Evolutionary conservation across 2,888 invertebrate species (phyloP).

Genomic region (Eledona agricola): DNA sequence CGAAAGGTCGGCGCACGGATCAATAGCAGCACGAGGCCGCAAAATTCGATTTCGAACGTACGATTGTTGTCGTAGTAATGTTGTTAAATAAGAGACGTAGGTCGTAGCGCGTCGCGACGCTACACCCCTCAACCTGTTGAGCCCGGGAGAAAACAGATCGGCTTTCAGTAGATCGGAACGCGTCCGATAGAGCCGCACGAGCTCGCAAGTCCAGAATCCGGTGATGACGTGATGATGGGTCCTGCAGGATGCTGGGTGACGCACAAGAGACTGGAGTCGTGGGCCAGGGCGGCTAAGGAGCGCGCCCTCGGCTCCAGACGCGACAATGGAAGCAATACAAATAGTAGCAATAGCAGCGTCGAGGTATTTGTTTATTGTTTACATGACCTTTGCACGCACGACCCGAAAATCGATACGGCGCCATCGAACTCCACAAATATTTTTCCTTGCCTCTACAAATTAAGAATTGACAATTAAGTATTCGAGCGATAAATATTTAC

Average conservation of each 20-base stretch:
- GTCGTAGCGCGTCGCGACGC: slow-evolving; percentile 34
- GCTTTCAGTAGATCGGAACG: slow-evolving; percentile 47
- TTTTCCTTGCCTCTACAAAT: too few species aligned
- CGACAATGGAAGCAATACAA: slow-evolving; percentile 65
- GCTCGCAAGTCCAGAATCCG: slow-evolving; percentile 15
- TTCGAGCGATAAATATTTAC: too few species aligned
- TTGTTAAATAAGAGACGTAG: slow-evolving; percentile 31
- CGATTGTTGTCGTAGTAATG: not conserved
- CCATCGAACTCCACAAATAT: too few species aligned
- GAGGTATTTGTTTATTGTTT: slow-evolving; percentile 53
- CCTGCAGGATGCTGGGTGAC: slow-evolving; percentile 81
- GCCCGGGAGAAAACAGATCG: slow-evolving; percentile 50
- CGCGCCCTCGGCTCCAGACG: slow-evolving; percentile 64
- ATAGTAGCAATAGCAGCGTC: slow-evolving; percentile 61
- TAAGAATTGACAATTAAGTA: too few species aligned
- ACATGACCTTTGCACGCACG: slow-evolving; percentile 30
- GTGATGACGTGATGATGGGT: slow-evolving; percentile 62
- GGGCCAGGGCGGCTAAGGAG: slow-evolving; percentile 79
- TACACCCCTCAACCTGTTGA: slow-evolving; percentile 59
- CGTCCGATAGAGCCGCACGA: slow-evolving; percentile 42
- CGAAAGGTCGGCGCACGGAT: too few species aligned
- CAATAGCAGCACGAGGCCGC: too few species aligned
- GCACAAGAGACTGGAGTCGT: slow-evolving; percentile 78
- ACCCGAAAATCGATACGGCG: slow-evolving; percentile 32
- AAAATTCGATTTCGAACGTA: too few species aligned